Conservation (phyloP, 1,140 invertebrate genomes). For the Campoletis sonorensis region DNA sequence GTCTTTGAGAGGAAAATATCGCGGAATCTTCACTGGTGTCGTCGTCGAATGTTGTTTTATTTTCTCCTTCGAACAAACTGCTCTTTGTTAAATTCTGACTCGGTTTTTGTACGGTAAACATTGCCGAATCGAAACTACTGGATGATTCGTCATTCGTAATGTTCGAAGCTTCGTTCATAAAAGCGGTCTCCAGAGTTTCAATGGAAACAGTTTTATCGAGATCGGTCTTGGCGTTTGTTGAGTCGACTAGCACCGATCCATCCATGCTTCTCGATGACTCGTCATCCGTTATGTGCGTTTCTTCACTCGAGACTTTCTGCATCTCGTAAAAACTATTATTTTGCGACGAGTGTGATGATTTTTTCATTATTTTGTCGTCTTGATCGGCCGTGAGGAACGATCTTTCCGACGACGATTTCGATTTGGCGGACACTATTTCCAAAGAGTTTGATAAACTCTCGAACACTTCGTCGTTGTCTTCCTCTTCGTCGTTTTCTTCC, state of each 20-base stretch:
- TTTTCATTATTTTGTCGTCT: constrained; percentile 29
- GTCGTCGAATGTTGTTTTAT: not conserved
- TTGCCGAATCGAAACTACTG: constrained; percentile 46
- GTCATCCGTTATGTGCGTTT: constrained; percentile 70
- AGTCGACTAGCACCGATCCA: not conserved
- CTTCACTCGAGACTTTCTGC: constrained; percentile 27
- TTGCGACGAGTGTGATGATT: constrained; percentile 26
- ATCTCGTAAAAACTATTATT: constrained; percentile 45
- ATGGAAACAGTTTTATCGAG: constrained; percentile 33
- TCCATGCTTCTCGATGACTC: constrained; percentile 60
- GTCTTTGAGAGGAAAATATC: not conserved
- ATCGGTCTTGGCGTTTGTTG: not conserved
- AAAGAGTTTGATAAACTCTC: constrained; percentile 59
- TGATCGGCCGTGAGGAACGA: not conserved
- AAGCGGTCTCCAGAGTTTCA: not conserved
- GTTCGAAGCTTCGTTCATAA: constrained; percentile 47
- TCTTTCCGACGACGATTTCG: constrained; percentile 33
- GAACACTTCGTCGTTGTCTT: constrained; percentile 61
- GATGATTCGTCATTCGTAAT: constrained; percentile 71
- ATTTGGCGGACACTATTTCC: constrained; percentile 45
- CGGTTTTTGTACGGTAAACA: constrained; percentile 21
- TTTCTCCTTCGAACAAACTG: not conserved
- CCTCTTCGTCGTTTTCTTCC: constrained; percentile 38
- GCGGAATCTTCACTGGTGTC: constrained; percentile 9
- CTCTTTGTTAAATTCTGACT: constrained; percentile 2